Conservation (phyloP, 2,113 vertebrate genomes). For the Acanthochromis polyacanthus region DNA sequence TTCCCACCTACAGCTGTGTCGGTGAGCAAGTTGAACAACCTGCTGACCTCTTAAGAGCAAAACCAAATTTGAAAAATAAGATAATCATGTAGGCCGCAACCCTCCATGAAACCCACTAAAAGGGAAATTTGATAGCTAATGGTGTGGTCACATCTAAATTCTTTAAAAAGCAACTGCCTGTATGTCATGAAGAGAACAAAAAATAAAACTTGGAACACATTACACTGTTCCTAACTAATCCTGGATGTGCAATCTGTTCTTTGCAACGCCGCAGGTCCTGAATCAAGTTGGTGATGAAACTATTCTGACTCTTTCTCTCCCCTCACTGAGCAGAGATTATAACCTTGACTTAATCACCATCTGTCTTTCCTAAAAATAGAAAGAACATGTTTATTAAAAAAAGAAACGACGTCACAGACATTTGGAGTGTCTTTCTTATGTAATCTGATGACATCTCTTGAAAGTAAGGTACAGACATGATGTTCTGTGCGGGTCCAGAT, state of each 20-base stretch:
- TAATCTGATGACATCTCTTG: not conserved
- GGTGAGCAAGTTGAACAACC: no score
- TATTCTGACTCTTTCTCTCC: not conserved
- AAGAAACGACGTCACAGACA: not conserved
- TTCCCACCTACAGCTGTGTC: no score
- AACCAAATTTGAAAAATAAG: no score
- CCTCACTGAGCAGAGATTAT: not conserved
- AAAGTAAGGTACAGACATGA: not conserved
- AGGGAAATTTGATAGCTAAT: no score
- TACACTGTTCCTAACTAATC: not conserved
- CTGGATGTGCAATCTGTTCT: not conserved
- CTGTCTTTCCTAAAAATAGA: not conserved
- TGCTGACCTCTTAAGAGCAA: no score
- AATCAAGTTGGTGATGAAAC: not conserved
- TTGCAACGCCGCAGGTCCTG: no score
- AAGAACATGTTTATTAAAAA: not conserved
- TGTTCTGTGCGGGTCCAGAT: no score
- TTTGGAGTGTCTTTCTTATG: not conserved
- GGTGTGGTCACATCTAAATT: no score
- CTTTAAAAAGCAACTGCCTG: no score
- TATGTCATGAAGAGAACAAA: not conserved
- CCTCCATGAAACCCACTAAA: no score
- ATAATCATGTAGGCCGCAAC: no score
- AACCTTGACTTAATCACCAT: constrained; percentile 5
- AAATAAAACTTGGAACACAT: not conserved